A percentile compares a stretch with the other conserved stretches of the same genome.
Conservation (phyloP, 92 coral and sea anemone genomes). For the Epizoanthus rinbou region DNA sequence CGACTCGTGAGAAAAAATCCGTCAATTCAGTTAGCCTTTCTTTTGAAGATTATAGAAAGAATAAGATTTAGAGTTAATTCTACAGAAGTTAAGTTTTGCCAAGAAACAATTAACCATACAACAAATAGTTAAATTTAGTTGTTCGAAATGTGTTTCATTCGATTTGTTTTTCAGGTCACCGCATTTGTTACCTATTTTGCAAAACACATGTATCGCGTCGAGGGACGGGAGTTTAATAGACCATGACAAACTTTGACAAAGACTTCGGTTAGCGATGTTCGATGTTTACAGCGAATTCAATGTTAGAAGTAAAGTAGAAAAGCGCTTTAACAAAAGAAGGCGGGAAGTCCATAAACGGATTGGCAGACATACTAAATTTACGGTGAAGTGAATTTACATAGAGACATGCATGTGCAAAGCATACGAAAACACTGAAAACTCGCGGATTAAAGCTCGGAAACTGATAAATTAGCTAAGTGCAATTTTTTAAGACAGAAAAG, state of each 20-base stretch:
- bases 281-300: constrained; percentile 36
- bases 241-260: constrained; percentile 36
- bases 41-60: too few relatives aligned
- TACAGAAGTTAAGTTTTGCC: too few relatives aligned
- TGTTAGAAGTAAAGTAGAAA: constrained; percentile 31
- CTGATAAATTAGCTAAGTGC: background rate
- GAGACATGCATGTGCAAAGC: background rate
- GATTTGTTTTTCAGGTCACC: too few relatives aligned
- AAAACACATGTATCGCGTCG: background rate
- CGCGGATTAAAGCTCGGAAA: constrained; percentile 2
- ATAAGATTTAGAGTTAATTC: too few relatives aligned
- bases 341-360: constrained; percentile 35
- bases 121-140: too few relatives aligned
- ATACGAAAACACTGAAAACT: background rate
- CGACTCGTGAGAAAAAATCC: too few relatives aligned
- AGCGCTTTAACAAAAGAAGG: constrained; percentile 47
- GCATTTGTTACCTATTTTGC: too few relatives aligned
- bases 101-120: too few relatives aligned
- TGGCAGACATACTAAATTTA: constrained; percentile 7
- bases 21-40: too few relatives aligned
- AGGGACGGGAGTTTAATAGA: constrained; percentile 4
- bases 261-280: background rate
- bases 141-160: too few relatives aligned
- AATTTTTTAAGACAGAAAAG: background rate
- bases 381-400: constrained; percentile 28